phyloP scores from a whole-genome alignment of 1,140 invertebrate genomes.

The Lordiphosa collinella region DNA sequence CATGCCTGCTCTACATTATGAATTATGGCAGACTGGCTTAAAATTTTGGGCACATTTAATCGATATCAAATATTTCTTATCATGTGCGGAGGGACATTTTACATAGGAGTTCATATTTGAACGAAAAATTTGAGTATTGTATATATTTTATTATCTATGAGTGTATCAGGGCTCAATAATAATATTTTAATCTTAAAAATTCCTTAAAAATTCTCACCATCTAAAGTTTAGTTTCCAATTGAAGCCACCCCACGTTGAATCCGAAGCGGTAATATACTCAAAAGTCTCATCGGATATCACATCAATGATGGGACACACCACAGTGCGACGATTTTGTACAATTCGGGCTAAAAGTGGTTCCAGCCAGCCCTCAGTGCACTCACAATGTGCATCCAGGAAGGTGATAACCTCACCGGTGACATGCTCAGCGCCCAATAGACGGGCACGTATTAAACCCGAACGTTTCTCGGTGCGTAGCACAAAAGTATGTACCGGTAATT shows the following conservation, averaged over 20 bases:
- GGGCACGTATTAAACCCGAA: conserved; percentile 95
- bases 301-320: conserved; percentile 98
- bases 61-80: no score
- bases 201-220: no score
- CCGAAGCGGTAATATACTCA: conserved; percentile 96
- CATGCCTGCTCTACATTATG: no score
- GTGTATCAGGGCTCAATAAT: no score
- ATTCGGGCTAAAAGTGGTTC: conserved; percentile 94
- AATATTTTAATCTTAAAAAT: no score
- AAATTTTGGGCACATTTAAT: no score
- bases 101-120: no score
- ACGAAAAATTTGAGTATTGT: no score
- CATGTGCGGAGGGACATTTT: no score
- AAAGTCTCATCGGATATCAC: conserved; percentile 99
- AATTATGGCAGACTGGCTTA: no score
- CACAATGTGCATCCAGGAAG: conserved; percentile 98
- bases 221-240: conserved; percentile 99
- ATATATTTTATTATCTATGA: no score
- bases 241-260: conserved; percentile 98
- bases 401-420: conserved; percentile 96
- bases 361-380: conserved; percentile 96
- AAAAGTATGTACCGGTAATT: conserved; percentile 89
- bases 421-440: conserved; percentile 94
- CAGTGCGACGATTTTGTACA: conserved; percentile 93
- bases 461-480: conserved; percentile 92